A percentile compares a stretch with the other conserved stretches of the same genome.
Evolutionary conservation across 2,113 vertebrate species (phyloP).

Genomic region (Hemibagrus wyckioides): DNA sequence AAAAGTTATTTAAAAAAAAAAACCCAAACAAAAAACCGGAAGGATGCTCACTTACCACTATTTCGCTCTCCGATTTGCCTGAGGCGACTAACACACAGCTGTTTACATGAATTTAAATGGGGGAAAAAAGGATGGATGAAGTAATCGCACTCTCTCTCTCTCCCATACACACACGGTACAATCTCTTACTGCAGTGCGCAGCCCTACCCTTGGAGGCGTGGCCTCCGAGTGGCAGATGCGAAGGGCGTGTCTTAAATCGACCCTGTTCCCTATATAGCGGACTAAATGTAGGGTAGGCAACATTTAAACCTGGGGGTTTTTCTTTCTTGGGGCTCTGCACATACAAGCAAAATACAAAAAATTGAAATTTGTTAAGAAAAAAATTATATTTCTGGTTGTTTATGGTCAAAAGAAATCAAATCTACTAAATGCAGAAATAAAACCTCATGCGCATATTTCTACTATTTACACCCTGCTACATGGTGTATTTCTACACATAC

Average conservation of each 20-base stretch:
- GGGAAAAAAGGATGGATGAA: constrained; percentile 1
- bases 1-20: neutral
- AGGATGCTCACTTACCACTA: constrained; percentile 27
- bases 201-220: constrained; percentile 40
- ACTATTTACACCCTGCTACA: no score
- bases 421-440: neutral
- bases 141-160: neutral
- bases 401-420: no score
- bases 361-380: no score
- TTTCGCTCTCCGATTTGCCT: neutral
- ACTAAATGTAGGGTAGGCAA: neutral
- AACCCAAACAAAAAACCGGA: neutral
- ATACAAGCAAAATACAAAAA: neutral
- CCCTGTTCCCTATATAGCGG: neutral
- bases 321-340: neutral
- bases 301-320: neutral
- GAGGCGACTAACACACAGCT: neutral
- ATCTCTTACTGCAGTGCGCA: constrained; percentile 40
- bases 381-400: no score
- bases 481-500: no score
- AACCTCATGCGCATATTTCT: neutral
- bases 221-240: constrained; percentile 6
- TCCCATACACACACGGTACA: neutral
- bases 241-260: neutral
- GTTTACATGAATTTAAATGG: neutral